Conservation (phyloP, 2,113 vertebrate species). For the Calyptommatus sinebrachiatus region DNA sequence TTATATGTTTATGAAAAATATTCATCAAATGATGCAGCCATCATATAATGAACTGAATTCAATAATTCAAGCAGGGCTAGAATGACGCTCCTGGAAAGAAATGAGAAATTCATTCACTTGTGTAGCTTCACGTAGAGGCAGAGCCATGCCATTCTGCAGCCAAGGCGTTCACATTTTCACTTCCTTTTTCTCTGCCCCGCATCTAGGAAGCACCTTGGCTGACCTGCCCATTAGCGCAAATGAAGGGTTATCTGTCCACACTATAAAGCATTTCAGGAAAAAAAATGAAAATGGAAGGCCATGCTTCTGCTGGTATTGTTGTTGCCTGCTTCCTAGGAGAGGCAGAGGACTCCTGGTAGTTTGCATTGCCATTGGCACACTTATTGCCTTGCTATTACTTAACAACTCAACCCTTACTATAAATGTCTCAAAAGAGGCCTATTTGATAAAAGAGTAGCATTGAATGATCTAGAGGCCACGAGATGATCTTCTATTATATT, state of each 20-base stretch:
- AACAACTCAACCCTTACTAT: neutral
- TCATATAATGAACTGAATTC: constrained; percentile 1
- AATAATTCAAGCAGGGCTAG: neutral
- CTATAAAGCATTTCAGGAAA: neutral
- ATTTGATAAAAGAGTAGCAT: too few species aligned
- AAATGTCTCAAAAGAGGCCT: neutral
- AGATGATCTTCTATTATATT: neutral
- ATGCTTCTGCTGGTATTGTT: neutral
- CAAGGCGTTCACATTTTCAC: neutral
- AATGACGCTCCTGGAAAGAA: neutral
- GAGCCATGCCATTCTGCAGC: neutral
- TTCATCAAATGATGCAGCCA: constrained; percentile 2
- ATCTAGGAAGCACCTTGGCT: neutral
- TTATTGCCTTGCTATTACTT: neutral
- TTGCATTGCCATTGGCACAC: neutral
- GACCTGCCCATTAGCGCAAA: too few species aligned
- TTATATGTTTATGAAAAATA: constrained; percentile 8
- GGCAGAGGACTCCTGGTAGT: too few species aligned
- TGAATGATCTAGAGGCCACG: neutral
- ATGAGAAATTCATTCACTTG: neutral
- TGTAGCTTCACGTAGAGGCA: too few species aligned
- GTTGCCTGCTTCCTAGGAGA: too few species aligned
- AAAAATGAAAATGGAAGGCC: neutral
- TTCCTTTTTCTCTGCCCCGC: neutral
- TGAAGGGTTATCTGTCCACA: neutral